Evolutionary conservation across 1,140 invertebrate species (phyloP).

Genomic region (Metaphire vulgaris): DNA sequence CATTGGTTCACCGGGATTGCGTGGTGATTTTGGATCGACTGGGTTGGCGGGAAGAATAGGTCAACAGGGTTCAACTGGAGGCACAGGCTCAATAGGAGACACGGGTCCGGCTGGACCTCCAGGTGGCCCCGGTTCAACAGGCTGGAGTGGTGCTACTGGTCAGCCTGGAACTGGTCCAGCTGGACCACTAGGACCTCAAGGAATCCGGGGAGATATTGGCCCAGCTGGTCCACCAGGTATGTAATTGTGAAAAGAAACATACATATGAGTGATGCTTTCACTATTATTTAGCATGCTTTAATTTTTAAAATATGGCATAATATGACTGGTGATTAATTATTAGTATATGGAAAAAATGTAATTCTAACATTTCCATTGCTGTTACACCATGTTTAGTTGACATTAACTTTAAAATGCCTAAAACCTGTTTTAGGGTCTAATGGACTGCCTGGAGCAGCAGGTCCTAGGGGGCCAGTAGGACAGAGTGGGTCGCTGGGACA

Average conservation of each 20-base stretch:
- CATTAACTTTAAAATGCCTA: no score
- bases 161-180: no score
- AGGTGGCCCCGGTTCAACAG: background rate
- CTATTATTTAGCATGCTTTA: background rate
- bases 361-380: no score
- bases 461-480: slow-evolving; percentile 22
- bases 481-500: slow-evolving; percentile 25
- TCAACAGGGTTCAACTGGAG: background rate
- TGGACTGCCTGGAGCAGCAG: slow-evolving; percentile 18
- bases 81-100: slow-evolving; percentile 3
- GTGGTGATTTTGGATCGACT: slow-evolving; percentile 3
- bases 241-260: no score
- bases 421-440: no score
- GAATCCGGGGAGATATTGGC: background rate
- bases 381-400: no score
- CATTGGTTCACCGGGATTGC: background rate
- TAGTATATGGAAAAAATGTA: no score
- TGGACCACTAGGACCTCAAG: background rate
- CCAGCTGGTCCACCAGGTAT: background rate
- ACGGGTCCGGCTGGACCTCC: background rate
- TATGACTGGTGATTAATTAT: no score
- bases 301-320: no score
- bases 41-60: slow-evolving; percentile 8
- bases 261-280: no score
- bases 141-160: background rate